Base-by-base conservation (phyloP, 2,797 vertebrate genomes). In the Smutsia gigantea region DNA sequence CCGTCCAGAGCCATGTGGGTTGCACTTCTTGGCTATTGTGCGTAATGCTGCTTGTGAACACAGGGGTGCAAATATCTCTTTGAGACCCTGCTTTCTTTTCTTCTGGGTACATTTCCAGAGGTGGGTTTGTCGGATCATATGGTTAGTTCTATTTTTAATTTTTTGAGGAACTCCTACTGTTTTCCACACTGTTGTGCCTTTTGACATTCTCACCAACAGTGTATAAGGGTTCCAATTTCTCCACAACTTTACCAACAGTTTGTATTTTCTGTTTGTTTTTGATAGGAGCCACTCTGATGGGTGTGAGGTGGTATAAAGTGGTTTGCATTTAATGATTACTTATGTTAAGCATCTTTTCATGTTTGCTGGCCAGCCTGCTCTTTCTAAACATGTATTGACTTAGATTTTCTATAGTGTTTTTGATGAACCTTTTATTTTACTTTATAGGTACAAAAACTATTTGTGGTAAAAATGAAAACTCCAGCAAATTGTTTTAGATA, bases 121-220 rank as follows among this genome's bases (percentile, higher is more conserved):
- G 17, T 3, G 39, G 69, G 25, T 6, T 53, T 23, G 0, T 19
- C 21, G 4, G 9, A 42, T n/a, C 34, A 1, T 19, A 0, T 19
- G 12, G n/a, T 17, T 1, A 39, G 8, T 51, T 51, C 64, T 34
- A 0, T 12, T 34, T n/a, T 57, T 12, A 19, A 13, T 49, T 64
- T 57, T 46, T 34, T 10, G 4, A 57, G 17, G 15, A 31, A 1
- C 29, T 10, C 29, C 42, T 4, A 2, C 19, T 4, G 1, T n/a
- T 68, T 27, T 46, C 31, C 5, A 1, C 0, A 2, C 4, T 2
- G 13, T 19, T 42, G 6, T 2, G 1, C 12, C 31, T 7, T 19
- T 27, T 49, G 18, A 11, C 0, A 0, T 42, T 12, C 69, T n/a
- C 4, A 2, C 5, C 12, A 1, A 5, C 3, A n/a, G n/a, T n/a